Conservation (phyloP, 2,888 invertebrate genomes). For the Andrena camellia region DNA sequence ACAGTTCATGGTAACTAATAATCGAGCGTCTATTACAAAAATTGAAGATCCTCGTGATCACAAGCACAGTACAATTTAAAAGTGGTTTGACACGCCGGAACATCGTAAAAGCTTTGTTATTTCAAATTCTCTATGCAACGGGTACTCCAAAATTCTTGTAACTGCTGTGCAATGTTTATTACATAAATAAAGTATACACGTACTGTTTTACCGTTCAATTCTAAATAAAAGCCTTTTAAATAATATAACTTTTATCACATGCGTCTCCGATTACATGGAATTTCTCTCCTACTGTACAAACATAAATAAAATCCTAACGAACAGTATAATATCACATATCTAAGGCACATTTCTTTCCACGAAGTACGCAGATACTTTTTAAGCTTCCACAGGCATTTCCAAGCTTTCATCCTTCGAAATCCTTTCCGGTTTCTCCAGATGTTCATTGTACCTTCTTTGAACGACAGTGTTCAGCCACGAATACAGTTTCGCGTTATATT, state of each 20-base stretch:
- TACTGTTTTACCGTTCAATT: conserved; percentile 26
- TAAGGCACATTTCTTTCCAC: not conserved
- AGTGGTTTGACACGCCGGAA: not conserved
- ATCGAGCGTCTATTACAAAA: conserved; percentile 9
- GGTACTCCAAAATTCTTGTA: not conserved
- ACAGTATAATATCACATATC: conserved; percentile 47
- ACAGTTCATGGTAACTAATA: conserved; percentile 1
- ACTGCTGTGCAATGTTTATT: conserved; percentile 21
- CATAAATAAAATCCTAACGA: conserved; percentile 31
- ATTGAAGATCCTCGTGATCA: conserved; percentile 24
- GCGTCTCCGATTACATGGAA: not conserved
- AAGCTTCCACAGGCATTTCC: not conserved
- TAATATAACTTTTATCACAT: not conserved
- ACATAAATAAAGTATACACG: conserved; percentile 20
- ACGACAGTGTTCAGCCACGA: conserved; percentile 29
- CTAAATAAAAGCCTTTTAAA: conserved; percentile 53
- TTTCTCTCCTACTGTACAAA: not conserved
- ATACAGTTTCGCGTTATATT: conserved; percentile 43
- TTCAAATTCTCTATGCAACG: not conserved
- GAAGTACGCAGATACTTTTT: not conserved
- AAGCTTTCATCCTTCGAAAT: not conserved
- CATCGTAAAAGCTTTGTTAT: conserved; percentile 10
- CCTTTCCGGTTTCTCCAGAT: conserved; percentile 82
- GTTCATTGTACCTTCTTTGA: conserved; percentile 34
- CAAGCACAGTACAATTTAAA: not conserved